Conservation (phyloP, 1,140 invertebrate genomes). For the Metopolophium dirhodum region DNA sequence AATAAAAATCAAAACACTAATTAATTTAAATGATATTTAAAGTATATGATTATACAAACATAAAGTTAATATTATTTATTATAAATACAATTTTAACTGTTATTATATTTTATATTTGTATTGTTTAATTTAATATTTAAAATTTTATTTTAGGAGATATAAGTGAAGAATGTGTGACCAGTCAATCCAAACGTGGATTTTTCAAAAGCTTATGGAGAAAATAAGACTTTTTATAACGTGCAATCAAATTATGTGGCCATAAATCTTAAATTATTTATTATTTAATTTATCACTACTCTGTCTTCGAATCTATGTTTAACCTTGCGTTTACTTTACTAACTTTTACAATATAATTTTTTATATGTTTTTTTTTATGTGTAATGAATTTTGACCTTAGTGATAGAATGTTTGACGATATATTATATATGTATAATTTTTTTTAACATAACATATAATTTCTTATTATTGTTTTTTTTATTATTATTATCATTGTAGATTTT, state of each 20-base stretch:
- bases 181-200: constrained; percentile 51
- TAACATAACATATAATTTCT: background rate
- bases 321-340: constrained; percentile 44
- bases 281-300: constrained; percentile 11
- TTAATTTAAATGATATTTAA: background rate
- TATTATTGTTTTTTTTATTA: constrained; percentile 42
- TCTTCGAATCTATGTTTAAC: constrained; percentile 22
- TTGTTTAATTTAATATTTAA: background rate
- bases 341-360: constrained; percentile 32
- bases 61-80: background rate
- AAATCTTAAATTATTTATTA: constrained; percentile 26
- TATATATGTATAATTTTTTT: constrained; percentile 28
- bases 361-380: constrained; percentile 31
- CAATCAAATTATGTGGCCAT: constrained; percentile 49
- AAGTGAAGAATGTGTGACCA: constrained; percentile 51
- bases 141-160: constrained; percentile 47
- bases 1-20: too few species aligned
- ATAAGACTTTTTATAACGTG: constrained; percentile 54
- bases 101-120: background rate
- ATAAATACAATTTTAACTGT: too few species aligned
- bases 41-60: background rate
- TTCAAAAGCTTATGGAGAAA: constrained; percentile 56
- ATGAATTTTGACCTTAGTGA: background rate
- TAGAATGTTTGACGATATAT: constrained; percentile 28
- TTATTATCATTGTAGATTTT: constrained; percentile 24